Conservation (phyloP, 2,797 vertebrate species). For the Uromys caudimaculatus region DNA sequence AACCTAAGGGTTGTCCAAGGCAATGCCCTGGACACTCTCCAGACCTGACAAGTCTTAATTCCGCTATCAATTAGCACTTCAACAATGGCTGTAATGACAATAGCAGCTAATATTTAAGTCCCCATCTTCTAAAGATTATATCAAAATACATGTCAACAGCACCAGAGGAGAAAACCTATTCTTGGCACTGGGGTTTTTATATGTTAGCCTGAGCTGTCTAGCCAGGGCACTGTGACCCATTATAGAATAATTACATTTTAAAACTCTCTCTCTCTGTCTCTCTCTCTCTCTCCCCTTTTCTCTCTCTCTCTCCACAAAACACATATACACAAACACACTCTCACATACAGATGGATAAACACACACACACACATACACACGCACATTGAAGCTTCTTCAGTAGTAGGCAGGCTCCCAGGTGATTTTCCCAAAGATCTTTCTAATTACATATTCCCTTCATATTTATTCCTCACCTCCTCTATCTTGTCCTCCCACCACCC, state of each 20-base stretch:
- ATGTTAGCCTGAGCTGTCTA: not conserved
- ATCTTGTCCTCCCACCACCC: not conserved
- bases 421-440: not conserved
- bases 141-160: not conserved
- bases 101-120: not conserved
- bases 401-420: not conserved
- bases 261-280: not conserved
- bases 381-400: not conserved
- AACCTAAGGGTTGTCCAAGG: constrained; percentile 16
- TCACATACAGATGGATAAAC: not conserved
- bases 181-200: not conserved
- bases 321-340: too few relatives aligned
- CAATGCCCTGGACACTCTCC: not conserved
- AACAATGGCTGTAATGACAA: not conserved
- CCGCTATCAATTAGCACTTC: not conserved
- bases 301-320: not conserved
- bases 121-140: constrained; percentile 23
- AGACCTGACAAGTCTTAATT: not conserved
- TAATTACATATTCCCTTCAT: not conserved
- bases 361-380: not conserved
- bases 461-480: not conserved
- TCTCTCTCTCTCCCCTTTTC: not conserved
- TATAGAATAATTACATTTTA: not conserved
- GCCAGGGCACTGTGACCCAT: not conserved
- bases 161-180: not conserved